Evolutionary conservation across 2,797 vertebrate species (phyloP).

Genomic region (Taenioides sp.): DNA sequence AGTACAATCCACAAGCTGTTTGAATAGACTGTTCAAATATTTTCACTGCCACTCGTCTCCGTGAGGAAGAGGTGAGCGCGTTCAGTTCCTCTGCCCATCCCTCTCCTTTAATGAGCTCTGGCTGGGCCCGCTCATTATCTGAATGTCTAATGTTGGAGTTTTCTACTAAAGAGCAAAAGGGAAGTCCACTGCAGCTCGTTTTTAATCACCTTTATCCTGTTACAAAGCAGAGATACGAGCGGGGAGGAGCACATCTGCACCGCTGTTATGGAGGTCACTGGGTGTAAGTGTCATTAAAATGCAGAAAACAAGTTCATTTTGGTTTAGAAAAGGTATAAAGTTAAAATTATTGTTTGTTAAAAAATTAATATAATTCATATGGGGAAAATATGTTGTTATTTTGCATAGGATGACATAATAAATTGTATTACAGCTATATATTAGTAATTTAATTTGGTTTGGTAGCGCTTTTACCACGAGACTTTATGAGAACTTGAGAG

Average conservation of each 20-base stretch:
- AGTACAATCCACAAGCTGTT: constrained; percentile 82
- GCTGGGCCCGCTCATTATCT: constrained; percentile 76
- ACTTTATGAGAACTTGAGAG: no score
- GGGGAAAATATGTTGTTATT: no score
- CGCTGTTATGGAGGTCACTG: no score
- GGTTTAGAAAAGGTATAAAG: no score
- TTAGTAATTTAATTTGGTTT: no score
- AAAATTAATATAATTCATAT: no score
- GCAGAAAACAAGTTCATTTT: no score
- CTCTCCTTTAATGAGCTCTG: constrained; percentile 73
- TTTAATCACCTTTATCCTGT: constrained; percentile 53
- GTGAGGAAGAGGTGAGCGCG: constrained; percentile 65
- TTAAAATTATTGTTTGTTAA: no score
- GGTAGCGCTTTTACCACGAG: no score
- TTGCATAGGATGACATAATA: no score
- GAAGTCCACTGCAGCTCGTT: not conserved
- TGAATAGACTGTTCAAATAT: constrained; percentile 87
- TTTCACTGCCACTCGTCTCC: constrained; percentile 78
- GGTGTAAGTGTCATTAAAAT: no score
- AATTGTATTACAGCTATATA: no score
- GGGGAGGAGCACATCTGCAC: not conserved
- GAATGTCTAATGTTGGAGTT: constrained; percentile 58
- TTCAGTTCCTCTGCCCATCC: constrained; percentile 68
- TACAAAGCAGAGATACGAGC: not conserved
- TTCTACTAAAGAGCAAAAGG: constrained; percentile 69